Conservation (phyloP, 2,113 vertebrate genomes). For the Odocoileus hemionus region DNA sequence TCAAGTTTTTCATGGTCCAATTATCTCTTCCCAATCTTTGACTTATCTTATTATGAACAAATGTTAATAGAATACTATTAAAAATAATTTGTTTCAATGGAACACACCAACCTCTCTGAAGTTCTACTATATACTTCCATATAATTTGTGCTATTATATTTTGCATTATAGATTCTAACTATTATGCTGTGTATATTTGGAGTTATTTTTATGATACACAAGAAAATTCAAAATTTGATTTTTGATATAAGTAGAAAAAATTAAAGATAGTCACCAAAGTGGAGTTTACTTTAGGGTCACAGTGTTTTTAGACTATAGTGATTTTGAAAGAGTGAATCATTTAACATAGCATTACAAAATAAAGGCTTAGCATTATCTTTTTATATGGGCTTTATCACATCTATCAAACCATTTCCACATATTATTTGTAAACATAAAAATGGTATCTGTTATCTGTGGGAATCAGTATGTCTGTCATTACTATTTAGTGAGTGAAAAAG, state of each 20-base stretch:
- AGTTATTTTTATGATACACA: not conserved
- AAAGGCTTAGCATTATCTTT: not conserved
- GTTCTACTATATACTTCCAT: not conserved
- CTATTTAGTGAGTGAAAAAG: not conserved
- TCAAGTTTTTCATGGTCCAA: not conserved
- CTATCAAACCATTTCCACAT: not conserved
- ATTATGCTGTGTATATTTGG: not conserved
- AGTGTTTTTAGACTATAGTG: not conserved
- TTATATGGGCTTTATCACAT: not conserved
- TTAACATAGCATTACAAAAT: not conserved
- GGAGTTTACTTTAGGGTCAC: not conserved
- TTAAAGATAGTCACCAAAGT: not conserved
- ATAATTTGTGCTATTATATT: not conserved
- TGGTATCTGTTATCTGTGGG: not conserved
- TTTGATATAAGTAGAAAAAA: not conserved
- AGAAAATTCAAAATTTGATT: not conserved
- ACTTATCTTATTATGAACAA: not conserved
- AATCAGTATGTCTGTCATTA: not conserved
- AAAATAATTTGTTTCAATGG: not conserved
- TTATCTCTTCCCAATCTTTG: not conserved
- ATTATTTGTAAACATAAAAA: slow-evolving; percentile 9
- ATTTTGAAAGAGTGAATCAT: not conserved
- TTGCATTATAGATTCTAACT: not conserved
- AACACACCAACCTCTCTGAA: not conserved
- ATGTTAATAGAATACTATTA: not conserved